phyloP scores from a whole-genome alignment of 1,140 invertebrate genomes.

The Tetramorium alpestre region DNA sequence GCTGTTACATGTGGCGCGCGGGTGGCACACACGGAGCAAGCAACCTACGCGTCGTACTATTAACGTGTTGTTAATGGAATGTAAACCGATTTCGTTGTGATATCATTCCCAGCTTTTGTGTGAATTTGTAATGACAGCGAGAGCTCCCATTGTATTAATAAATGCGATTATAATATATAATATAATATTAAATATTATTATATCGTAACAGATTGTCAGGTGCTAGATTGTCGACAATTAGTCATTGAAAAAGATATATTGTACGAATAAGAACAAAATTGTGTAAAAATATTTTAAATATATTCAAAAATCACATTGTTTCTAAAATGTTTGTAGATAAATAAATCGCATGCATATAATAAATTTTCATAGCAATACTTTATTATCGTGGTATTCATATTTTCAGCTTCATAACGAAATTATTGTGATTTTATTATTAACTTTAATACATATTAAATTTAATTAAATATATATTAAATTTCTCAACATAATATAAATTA shows the following conservation, averaged over 20 bases:
- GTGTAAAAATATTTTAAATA: neutral
- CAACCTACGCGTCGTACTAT: neutral
- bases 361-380: neutral
- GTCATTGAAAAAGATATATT: neutral
- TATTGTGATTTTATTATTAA: neutral
- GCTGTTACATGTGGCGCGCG: neutral
- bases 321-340: neutral
- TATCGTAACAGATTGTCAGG: neutral
- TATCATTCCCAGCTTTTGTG: slow-evolving; percentile 23
- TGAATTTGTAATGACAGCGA: slow-evolving; percentile 9
- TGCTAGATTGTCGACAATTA: neutral
- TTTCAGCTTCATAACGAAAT: neutral
- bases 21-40: neutral
- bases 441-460: slow-evolving; percentile 4
- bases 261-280: neutral
- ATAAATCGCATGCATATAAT: neutral
- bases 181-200: neutral
- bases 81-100: slow-evolving; percentile 20
- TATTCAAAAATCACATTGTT: neutral
- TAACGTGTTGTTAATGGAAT: slow-evolving; percentile 37
- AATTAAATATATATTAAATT: neutral
- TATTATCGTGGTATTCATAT: neutral
- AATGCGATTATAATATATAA: slow-evolving; percentile 4
- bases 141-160: neutral
- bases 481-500: neutral